These are phyloP conservation scores for Porites evermanni DNA, from an alignment of 92 coral and sea anemone genomes.

Conservation along the genomic window DNA sequence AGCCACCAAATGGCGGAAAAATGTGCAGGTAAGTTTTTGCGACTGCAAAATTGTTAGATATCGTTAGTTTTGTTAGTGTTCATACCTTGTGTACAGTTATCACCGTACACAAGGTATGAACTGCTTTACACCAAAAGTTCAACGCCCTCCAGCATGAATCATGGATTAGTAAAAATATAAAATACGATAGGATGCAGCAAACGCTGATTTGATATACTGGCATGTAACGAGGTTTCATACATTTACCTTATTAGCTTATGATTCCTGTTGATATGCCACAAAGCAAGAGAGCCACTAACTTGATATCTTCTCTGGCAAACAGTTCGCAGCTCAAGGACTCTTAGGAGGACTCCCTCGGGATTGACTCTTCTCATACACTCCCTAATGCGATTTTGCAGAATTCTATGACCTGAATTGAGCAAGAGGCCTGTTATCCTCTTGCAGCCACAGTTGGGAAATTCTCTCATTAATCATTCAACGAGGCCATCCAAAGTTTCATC, in stretches of 20 bases:
- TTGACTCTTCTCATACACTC: neutral
- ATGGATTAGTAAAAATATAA: neutral
- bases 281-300: slow-evolving; percentile 17
- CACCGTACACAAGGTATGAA: slow-evolving; percentile 8
- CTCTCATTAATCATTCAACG: slow-evolving; percentile 35
- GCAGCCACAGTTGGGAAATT: slow-evolving; percentile 59
- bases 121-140: neutral
- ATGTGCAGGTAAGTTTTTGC: no score
- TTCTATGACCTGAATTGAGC: slow-evolving; percentile 45
- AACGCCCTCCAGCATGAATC: no score
- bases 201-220: neutral
- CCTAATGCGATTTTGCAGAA: slow-evolving; percentile 17
- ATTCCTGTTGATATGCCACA: slow-evolving; percentile 4
- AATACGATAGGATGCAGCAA: neutral
- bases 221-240: neutral
- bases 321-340: no score
- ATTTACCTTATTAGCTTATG: slow-evolving; percentile 22
- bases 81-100: neutral
- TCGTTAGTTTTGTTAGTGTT: no score
- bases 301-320: no score
- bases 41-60: no score
- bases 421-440: slow-evolving; percentile 54
- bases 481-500: slow-evolving; percentile 43
- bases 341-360: no score
- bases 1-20: no score